Percentiles rank a stretch among this genome's conserved stretches.
These are phyloP conservation scores for Elysia crispata DNA, from an alignment of 2,888 invertebrate species.

Conservation along the genomic window DNA sequence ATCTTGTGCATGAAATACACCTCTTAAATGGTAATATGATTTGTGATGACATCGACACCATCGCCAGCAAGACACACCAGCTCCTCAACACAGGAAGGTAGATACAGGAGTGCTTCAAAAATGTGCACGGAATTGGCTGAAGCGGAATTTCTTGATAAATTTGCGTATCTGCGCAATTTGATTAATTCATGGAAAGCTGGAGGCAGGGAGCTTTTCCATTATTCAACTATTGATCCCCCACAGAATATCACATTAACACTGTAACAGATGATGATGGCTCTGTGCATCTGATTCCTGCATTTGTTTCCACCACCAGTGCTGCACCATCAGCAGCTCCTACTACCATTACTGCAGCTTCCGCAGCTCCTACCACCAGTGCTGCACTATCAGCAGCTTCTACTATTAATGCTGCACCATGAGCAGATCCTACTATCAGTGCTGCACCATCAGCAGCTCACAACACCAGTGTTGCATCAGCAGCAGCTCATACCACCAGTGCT, in stretches of 20 bases:
- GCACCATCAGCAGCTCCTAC: background rate
- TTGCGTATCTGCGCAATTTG: slow-evolving; percentile 23
- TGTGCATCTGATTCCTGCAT: too few relatives aligned
- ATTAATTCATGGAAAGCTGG: too few relatives aligned
- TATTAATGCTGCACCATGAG: background rate
- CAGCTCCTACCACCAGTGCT: background rate
- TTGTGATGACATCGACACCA: too few relatives aligned
- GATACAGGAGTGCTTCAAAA: slow-evolving; percentile 30
- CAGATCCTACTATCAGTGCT: background rate
- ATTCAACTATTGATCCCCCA: too few relatives aligned
- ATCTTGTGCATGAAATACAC: too few relatives aligned
- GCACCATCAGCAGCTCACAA: background rate
- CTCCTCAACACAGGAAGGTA: slow-evolving; percentile 35
- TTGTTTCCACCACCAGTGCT: too few relatives aligned
- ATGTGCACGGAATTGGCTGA: slow-evolving; percentile 29
- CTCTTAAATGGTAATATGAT: too few relatives aligned
- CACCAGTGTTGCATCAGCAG: background rate
- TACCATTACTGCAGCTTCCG: background rate
- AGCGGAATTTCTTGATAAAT: slow-evolving; percentile 33
- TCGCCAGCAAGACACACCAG: slow-evolving; percentile 3
- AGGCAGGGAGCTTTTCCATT: too few relatives aligned
- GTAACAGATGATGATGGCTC: too few relatives aligned
- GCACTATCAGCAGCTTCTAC: background rate
- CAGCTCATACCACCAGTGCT: too few relatives aligned
- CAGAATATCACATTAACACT: too few relatives aligned